These are phyloP conservation scores for Diplogasteroides magnus DNA, from an alignment of 1,140 invertebrate species.

Conservation along the genomic window DNA sequence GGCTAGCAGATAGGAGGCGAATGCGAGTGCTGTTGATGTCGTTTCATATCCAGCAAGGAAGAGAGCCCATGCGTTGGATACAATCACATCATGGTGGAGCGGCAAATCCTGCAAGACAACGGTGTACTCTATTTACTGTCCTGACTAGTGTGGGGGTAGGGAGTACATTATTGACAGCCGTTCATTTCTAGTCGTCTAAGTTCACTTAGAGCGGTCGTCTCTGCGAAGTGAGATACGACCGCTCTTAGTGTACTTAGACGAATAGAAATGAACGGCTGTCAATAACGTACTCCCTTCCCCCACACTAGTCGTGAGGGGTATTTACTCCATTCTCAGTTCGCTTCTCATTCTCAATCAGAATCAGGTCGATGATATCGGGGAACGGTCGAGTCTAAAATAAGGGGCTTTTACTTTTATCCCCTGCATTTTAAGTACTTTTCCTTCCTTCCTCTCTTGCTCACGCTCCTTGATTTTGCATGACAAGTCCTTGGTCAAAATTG, in stretches of 20 bases:
- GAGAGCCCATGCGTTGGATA: slow-evolving; percentile 40
- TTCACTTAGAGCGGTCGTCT: too few relatives aligned
- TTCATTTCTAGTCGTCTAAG: too few relatives aligned
- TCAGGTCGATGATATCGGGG: neutral
- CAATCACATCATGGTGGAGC: neutral
- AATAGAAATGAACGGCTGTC: too few relatives aligned
- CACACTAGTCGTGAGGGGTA: too few relatives aligned
- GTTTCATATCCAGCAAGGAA: slow-evolving; percentile 58
- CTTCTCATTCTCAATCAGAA: neutral
- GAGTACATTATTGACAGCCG: too few relatives aligned
- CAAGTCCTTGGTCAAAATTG: neutral
- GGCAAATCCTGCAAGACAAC: neutral
- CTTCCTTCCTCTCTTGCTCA: neutral
- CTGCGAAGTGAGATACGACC: too few relatives aligned
- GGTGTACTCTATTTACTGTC: too few relatives aligned
- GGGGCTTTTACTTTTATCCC: neutral
- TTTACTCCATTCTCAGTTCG: neutral
- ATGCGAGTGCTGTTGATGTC: slow-evolving; percentile 54
- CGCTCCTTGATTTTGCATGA: neutral
- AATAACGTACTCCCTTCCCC: too few relatives aligned
- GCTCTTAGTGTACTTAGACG: too few relatives aligned
- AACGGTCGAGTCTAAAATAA: neutral
- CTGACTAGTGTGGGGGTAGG: too few relatives aligned
- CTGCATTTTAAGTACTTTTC: neutral
- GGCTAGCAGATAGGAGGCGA: slow-evolving; percentile 53